phyloP scores from a whole-genome alignment of 2,113 vertebrate species.

The Anoura caudifer region DNA sequence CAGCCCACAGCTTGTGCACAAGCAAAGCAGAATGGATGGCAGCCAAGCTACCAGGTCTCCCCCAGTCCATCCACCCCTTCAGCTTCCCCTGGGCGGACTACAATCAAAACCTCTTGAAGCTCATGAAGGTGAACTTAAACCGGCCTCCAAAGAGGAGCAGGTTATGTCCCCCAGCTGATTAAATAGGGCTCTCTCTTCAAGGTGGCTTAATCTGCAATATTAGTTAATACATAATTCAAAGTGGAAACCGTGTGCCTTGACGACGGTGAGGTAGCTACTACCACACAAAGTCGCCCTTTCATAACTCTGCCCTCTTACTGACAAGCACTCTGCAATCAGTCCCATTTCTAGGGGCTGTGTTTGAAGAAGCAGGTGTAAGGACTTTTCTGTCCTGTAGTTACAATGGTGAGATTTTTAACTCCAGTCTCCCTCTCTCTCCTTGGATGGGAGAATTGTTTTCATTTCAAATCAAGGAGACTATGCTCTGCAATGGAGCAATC shows the following conservation, averaged over 20 bases:
- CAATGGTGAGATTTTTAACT: neutral
- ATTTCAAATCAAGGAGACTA: neutral
- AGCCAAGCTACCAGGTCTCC: neutral
- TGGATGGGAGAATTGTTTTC: neutral
- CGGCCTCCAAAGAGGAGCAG: neutral
- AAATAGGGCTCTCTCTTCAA: neutral
- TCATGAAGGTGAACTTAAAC: constrained; percentile 11
- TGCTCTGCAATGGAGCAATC: neutral
- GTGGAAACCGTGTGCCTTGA: neutral
- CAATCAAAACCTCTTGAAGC: neutral
- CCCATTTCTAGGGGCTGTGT: neutral
- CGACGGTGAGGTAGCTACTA: neutral
- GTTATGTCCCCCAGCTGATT: neutral
- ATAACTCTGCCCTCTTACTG: neutral
- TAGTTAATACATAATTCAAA: constrained; percentile 51
- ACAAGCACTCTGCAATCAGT: neutral
- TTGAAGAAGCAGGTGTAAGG: neutral
- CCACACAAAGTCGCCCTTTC: constrained; percentile 16
- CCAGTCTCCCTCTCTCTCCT: neutral
- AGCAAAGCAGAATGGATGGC: neutral
- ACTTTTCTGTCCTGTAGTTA: neutral
- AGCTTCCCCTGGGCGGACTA: neutral
- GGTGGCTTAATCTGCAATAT: neutral
- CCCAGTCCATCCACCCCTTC: neutral
- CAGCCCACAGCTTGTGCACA: neutral